Percentiles rank a stretch among this genome's conserved stretches.
Conservation (phyloP, 2,888 invertebrate species). For the Leistus spinibarbis region DNA sequence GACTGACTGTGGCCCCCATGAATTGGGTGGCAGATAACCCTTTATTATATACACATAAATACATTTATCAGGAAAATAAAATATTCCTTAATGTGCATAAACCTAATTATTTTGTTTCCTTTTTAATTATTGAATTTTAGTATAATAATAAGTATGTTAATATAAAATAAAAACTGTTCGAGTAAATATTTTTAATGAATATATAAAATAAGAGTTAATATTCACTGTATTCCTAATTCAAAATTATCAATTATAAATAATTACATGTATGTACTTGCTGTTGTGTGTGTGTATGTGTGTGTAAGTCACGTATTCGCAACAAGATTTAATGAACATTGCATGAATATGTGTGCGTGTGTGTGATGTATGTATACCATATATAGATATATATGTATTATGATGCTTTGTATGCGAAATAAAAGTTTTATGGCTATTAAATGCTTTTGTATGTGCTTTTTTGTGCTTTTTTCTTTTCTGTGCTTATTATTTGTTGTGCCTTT, state of each 20-base stretch:
- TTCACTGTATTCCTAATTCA: background rate
- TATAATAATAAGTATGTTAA: too few species aligned
- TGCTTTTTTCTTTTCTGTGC: conserved; percentile 38
- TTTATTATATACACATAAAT: too few species aligned
- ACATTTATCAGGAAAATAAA: too few species aligned
- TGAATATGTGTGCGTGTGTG: background rate
- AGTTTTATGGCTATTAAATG: conserved; percentile 39
- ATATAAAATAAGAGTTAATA: background rate
- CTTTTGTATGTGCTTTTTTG: conserved; percentile 39
- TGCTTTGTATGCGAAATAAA: conserved; percentile 39
- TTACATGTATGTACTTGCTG: background rate
- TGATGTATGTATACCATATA: background rate
- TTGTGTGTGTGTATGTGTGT: background rate
- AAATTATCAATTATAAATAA: background rate
- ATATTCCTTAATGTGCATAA: too few species aligned
- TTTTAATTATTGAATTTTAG: too few species aligned
- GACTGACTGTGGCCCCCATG: too few species aligned
- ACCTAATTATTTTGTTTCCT: too few species aligned
- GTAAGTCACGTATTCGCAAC: background rate
- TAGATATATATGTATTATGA: conserved; percentile 30
- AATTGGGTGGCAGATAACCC: too few species aligned
- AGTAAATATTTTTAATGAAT: background rate
- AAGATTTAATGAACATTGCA: background rate
- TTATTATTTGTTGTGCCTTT: conserved; percentile 39
- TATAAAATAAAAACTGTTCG: background rate